Evolutionary conservation across 2,797 vertebrate species (phyloP).

Genomic region (Mionectes olivaceus): DNA sequence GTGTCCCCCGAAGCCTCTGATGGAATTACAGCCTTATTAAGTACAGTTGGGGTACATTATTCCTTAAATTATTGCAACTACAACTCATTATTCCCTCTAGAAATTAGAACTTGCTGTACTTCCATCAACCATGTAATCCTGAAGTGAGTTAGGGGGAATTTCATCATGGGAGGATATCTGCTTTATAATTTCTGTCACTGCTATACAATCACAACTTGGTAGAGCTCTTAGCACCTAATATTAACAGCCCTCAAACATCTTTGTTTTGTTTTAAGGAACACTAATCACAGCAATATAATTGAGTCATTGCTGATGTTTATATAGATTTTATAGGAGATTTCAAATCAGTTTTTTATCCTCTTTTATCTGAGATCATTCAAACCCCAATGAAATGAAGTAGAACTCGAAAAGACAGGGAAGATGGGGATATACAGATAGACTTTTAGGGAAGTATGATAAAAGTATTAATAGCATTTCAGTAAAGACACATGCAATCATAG

Average conservation of each 20-base stretch:
- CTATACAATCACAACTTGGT: not conserved
- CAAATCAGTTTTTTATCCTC: not conserved
- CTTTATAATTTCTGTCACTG: slow-evolving; percentile 41
- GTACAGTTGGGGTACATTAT: slow-evolving; percentile 62
- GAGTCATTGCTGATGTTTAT: not conserved
- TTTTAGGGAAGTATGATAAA: not conserved
- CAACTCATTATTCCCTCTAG: slow-evolving; percentile 57
- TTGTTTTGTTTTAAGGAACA: not conserved
- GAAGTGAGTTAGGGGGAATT: slow-evolving; percentile 36
- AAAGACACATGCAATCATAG: not conserved
- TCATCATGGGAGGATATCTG: not conserved
- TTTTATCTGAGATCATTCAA: not conserved
- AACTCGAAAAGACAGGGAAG: not conserved
- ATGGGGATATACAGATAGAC: not conserved
- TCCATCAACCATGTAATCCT: slow-evolving; percentile 39
- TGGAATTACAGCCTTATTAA: slow-evolving; percentile 63
- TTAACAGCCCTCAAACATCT: not conserved
- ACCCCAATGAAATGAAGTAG: not conserved
- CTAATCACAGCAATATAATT: not conserved
- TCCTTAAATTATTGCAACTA: slow-evolving; percentile 65
- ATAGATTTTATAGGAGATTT: not conserved
- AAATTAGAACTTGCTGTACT: slow-evolving; percentile 64
- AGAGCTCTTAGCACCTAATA: not conserved
- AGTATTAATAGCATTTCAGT: not conserved
- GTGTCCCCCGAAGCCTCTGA: slow-evolving; percentile 46